Base-by-base conservation (phyloP, 2,113 vertebrate genomes). In the Stigmatopora argus region DNA sequence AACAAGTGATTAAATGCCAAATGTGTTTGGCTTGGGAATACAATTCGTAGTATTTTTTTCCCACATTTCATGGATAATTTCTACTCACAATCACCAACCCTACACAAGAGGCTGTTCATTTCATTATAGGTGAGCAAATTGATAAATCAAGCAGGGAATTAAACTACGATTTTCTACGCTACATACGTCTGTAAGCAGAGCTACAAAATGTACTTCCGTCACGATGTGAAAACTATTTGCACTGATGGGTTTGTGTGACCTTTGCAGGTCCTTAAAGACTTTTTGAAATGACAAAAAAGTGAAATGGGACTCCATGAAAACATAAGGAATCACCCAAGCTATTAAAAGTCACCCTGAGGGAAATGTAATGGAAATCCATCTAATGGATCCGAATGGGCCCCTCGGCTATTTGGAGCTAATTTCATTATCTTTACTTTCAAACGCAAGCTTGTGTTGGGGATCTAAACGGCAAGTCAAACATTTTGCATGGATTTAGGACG, bases 301-400 rank as follows among this genome's bases (percentile, higher is more conserved):
- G 7, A 7, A 59, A 47, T 14, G 38, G 15, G 4, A 5, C 19
- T 13, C 41, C 14, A 63, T 56, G 67, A 55, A 34, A 56, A 46
- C 57, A 0, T 21, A 34, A 10, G 26, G 53, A 17, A 67, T 48
- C 26, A 19, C 19, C 60, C 12, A 46, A 46, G 38, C 19, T 62
- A 44, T 46, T 62, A 26, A 8, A 47, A 62, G 44, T 62, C 19
- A 23, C 44, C 41, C 60, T 62, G 44, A 62, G 41, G 60, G 44
- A 47, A 62, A 62, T 47, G 34, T 60, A 44, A 62, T 19, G 35
- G 44, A 26, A 47, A 62, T 62, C 61, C 21, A 62, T 62, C 57
- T 60, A 60, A 41, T 60, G 57, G 57, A 60, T 18, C 57, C 57
- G n/a, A 41, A 60, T 60, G 57, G 41, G 34, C 35, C 57, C n/a